A percentile compares a stretch with the other conserved stretches of the same genome.
Evolutionary conservation across 2,113 vertebrate species (phyloP).

Genomic region (Trogon surrucura): DNA sequence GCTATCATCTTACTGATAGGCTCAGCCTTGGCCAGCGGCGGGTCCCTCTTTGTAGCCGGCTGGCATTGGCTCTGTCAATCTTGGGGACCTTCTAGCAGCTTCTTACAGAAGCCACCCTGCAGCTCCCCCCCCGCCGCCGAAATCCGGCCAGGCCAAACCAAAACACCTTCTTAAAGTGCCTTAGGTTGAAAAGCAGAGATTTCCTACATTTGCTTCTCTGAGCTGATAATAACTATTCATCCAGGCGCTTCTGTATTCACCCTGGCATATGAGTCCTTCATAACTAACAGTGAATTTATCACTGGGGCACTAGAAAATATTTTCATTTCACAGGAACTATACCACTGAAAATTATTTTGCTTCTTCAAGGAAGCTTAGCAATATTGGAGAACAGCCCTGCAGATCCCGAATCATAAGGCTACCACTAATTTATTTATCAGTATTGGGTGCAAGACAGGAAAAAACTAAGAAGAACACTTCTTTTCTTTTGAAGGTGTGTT

Average conservation of each 20-base stretch:
- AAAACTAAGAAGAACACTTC: neutral
- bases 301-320: neutral
- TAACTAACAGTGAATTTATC: neutral
- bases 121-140: too few relatives aligned
- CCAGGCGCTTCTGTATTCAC: neutral
- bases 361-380: neutral
- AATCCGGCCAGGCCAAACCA: too few relatives aligned
- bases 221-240: neutral
- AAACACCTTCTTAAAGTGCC: neutral
- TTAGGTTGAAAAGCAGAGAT: neutral
- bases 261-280: fast-evolving
- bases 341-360: neutral
- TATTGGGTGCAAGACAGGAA: neutral
- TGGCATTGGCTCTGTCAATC: too few relatives aligned
- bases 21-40: too few relatives aligned
- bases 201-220: neutral
- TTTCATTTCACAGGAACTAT: neutral
- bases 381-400: neutral
- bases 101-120: too few relatives aligned
- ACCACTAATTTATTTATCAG: neutral
- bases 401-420: neutral
- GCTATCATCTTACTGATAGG: too few relatives aligned
- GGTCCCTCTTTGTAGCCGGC: too few relatives aligned
- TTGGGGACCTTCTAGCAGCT: too few relatives aligned
- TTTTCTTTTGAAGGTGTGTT: neutral